Conservation (phyloP, 2,797 vertebrate species). For the Enteromius viviparus region DNA sequence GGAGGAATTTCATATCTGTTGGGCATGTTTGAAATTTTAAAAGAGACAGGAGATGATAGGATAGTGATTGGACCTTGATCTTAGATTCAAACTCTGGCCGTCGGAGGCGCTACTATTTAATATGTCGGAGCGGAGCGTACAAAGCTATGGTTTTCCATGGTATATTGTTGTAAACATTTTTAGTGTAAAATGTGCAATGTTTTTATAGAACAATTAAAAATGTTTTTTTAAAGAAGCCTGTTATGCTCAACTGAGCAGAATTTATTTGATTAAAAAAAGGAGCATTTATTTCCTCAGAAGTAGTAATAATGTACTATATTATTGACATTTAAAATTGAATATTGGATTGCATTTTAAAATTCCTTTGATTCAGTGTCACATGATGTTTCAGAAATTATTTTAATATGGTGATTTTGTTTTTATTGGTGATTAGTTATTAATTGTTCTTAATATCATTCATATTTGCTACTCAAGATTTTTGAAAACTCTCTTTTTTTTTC, state of each 20-base stretch:
- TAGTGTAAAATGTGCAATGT: background rate
- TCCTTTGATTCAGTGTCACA: background rate
- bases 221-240: background rate
- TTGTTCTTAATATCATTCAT: background rate
- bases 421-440: background rate
- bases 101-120: background rate
- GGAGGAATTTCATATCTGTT: slow-evolving; percentile 34
- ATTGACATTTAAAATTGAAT: background rate
- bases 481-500: background rate
- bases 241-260: background rate
- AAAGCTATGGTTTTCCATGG: background rate
- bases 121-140: background rate
- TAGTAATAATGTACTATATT: background rate
- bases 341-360: background rate
- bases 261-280: background rate
- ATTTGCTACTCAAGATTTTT: background rate
- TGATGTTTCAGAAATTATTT: background rate
- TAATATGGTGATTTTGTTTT: background rate
- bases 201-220: background rate
- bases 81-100: background rate
- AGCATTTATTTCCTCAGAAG: background rate
- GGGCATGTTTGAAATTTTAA: background rate
- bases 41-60: background rate
- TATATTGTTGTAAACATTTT: background rate
- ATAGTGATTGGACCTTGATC: background rate